A percentile compares a stretch with the other conserved stretches of the same genome.
phyloP scores from a whole-genome alignment of 2,113 vertebrate genomes.

The Embiotoca jacksoni region DNA sequence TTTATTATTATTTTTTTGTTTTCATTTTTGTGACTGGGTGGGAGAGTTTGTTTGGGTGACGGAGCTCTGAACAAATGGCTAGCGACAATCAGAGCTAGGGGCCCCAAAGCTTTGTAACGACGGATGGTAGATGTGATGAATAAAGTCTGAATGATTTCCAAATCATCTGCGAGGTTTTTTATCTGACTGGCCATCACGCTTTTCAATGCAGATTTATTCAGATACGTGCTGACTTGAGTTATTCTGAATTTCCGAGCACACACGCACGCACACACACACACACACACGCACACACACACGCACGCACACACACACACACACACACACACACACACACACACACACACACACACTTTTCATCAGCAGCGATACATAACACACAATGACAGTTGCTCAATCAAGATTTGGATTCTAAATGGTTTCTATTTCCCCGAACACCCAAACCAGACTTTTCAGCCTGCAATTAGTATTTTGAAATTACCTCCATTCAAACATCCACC shows the following conservation, averaged over 20 bases:
- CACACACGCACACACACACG: not conserved
- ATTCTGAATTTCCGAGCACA: slow-evolving; percentile 3
- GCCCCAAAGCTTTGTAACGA: slow-evolving; percentile 71
- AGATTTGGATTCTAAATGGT: slow-evolving; percentile 38
- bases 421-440: slow-evolving; percentile 44
- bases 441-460: slow-evolving; percentile 46
- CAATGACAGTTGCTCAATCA: slow-evolving; percentile 35
- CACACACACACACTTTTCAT: slow-evolving; percentile 12
- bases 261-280: slow-evolving; percentile 1
- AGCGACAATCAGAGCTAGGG: slow-evolving; percentile 79
- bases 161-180: slow-evolving; percentile 34
- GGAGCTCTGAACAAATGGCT: slow-evolving; percentile 50
- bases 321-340: not conserved
- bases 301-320: not conserved
- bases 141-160: slow-evolving; percentile 73
- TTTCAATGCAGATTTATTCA: slow-evolving; percentile 23
- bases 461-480: slow-evolving; percentile 59
- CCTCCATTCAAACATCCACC: slow-evolving; percentile 17
- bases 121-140: slow-evolving; percentile 47
- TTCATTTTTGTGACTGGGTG: slow-evolving; percentile 5
- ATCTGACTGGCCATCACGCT: not conserved
- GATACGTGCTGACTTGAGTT: not conserved
- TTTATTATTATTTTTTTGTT: not conserved
- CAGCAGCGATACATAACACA: slow-evolving; percentile 22
- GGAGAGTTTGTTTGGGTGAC: not conserved